Conservation (phyloP, 2,113 vertebrate genomes). For the Oostethus manadensis region DNA sequence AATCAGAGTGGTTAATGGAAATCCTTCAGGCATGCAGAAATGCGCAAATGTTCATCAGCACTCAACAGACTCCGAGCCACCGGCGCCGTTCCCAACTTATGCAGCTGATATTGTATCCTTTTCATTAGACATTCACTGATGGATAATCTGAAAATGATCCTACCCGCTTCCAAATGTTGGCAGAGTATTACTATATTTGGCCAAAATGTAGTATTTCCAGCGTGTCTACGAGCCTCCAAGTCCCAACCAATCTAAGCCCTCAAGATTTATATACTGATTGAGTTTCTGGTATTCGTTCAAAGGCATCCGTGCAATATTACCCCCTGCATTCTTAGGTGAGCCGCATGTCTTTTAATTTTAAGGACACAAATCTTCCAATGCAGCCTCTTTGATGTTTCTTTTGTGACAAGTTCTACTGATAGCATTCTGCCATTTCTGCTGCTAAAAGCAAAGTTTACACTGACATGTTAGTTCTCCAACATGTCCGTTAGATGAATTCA, state of each 20-base stretch:
- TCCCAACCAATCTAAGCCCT: neutral
- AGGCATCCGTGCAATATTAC: neutral
- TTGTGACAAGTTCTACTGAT: neutral
- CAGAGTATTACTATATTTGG: neutral
- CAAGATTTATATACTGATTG: neutral
- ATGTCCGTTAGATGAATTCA: neutral
- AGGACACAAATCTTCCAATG: neutral
- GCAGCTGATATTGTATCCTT: neutral
- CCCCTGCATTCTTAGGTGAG: neutral
- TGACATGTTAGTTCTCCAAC: neutral
- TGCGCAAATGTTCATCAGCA: constrained; percentile 70
- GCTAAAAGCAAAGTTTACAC: too few relatives aligned
- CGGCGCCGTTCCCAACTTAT: neutral
- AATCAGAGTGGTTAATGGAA: constrained; percentile 76
- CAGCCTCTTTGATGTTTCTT: neutral
- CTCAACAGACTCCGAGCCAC: constrained; percentile 35
- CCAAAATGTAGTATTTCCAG: neutral
- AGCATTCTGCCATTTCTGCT: neutral
- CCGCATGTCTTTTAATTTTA: neutral
- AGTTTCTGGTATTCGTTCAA: neutral
- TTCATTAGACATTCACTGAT: constrained; percentile 1
- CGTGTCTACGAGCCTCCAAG: neutral
- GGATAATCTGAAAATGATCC: neutral
- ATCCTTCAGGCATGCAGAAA: constrained; percentile 73
- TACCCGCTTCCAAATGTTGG: neutral